Conservation (phyloP, 2,797 vertebrate species). For the Cossypha heuglini region DNA sequence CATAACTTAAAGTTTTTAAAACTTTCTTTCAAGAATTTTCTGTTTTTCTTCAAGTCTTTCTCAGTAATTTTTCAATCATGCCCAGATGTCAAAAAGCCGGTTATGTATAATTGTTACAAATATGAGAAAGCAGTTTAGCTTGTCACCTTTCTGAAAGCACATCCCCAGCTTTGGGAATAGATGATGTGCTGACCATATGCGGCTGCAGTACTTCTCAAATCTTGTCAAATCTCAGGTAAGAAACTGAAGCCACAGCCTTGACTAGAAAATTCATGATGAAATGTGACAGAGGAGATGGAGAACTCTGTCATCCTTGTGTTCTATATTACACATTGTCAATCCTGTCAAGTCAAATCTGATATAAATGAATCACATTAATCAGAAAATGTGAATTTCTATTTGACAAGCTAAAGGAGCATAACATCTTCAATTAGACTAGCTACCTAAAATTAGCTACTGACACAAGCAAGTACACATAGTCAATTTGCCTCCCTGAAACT, state of each 20-base stretch:
- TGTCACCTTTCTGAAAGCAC: background rate
- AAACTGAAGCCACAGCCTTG: conserved; percentile 66
- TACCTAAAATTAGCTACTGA: conserved; percentile 74
- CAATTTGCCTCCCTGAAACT: conserved; percentile 62
- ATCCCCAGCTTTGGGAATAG: background rate
- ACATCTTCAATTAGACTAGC: conserved; percentile 73
- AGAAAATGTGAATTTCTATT: conserved; percentile 75
- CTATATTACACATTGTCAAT: conserved; percentile 66
- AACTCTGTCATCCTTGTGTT: conserved; percentile 69
- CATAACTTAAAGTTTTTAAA: background rate
- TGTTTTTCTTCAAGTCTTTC: background rate
- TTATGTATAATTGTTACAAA: background rate
- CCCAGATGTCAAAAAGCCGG: background rate
- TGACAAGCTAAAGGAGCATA: conserved; percentile 75
- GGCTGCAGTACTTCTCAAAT: conserved; percentile 32
- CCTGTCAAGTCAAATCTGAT: conserved; percentile 75
- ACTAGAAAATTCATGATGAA: conserved; percentile 72
- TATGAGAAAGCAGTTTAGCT: background rate
- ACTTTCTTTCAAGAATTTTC: background rate
- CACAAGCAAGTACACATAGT: conserved; percentile 65
- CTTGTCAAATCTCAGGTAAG: conserved; percentile 63
- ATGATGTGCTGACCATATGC: background rate
- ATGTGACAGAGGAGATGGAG: conserved; percentile 71
- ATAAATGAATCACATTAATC: conserved; percentile 77
- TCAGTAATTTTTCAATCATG: background rate